Conservation (phyloP, 2,797 vertebrate genomes). For the Dicrostonyx torquatus region DNA sequence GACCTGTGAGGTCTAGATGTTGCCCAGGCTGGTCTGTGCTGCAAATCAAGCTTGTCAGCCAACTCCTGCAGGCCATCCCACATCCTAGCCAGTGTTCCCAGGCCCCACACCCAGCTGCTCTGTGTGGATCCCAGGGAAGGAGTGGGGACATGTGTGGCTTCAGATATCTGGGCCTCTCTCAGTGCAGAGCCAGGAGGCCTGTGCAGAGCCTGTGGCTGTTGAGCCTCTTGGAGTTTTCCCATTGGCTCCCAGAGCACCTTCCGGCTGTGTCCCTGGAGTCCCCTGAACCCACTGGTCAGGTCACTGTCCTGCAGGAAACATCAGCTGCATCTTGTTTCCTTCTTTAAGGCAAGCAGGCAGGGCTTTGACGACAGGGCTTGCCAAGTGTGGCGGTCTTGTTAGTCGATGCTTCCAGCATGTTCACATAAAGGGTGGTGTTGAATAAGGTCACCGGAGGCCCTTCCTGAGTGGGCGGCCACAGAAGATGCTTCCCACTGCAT, state of each 20-base stretch:
- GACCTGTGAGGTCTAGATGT: neutral
- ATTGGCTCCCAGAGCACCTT: neutral
- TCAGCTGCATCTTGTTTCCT: neutral
- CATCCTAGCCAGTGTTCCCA: neutral
- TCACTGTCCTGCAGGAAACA: neutral
- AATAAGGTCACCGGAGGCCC: neutral
- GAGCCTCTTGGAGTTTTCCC: neutral
- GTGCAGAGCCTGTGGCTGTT: neutral
- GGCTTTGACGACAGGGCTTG: neutral
- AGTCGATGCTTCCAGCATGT: neutral
- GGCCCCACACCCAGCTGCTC: neutral
- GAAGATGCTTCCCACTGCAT: neutral
- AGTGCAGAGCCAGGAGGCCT: neutral
- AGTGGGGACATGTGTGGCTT: neutral
- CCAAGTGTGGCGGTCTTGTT: neutral
- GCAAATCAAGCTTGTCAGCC: neutral
- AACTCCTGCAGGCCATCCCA: neutral
- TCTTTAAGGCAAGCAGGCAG: neutral
- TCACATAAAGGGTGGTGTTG: neutral
- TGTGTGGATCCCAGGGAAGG: rapidly evolving
- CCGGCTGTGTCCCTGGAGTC: neutral
- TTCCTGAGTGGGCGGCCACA: neutral
- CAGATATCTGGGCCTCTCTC: no score
- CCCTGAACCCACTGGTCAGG: neutral
- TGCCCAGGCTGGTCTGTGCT: neutral